Evolutionary conservation across 1,140 invertebrate genomes (phyloP), one percentile per base, ranked within the genome.

Genomic region (Stratiolaelaps scimitus): DNA sequence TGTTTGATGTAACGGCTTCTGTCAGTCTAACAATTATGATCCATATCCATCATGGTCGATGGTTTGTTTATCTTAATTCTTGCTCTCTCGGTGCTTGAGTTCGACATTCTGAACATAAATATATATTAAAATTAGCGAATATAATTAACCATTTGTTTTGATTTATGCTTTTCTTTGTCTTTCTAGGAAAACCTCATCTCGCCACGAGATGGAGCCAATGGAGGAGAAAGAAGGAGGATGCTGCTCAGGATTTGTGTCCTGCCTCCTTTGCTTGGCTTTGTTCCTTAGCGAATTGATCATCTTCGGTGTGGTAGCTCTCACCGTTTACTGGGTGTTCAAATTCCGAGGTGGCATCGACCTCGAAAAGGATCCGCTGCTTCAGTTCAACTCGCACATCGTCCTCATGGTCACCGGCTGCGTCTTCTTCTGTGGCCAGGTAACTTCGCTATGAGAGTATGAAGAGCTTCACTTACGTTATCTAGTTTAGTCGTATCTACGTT

Each of bases 251-350:
- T 60, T 60, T 10, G 53, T 60, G 53, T 26, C 53, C 26, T 60
- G 26, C 20, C 53, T 60, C 2, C 53, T 60, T 10, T 15, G 53
- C 26, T 23, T 60, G 15, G 53, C 53, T 20, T 34, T 60, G 15
- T 60, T 60, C 53, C 26, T 23, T 13, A 60, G 53, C 20, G 17
- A 60, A 10, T 10, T 60, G 10, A 34, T 60, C 15, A 60, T 60
- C 53, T 60, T 60, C 53, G 53, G 53, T 17, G 23, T 60, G 2
- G 53, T 60, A 19, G 53, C 53, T 13, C 53, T 60, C 53, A 60
- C 53, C 15, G 53, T 60, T 60, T 60, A 60, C 34, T 60, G 53
- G 53, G 53, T 60, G 17, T 60, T 60, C 53, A 60, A 60, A 34
- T 60, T 60, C 53, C 26, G 20, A 60, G 53, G 53, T 60, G 53